phyloP scores from a whole-genome alignment of 2,888 invertebrate genomes.

The Amphipyra tragopoginis region DNA sequence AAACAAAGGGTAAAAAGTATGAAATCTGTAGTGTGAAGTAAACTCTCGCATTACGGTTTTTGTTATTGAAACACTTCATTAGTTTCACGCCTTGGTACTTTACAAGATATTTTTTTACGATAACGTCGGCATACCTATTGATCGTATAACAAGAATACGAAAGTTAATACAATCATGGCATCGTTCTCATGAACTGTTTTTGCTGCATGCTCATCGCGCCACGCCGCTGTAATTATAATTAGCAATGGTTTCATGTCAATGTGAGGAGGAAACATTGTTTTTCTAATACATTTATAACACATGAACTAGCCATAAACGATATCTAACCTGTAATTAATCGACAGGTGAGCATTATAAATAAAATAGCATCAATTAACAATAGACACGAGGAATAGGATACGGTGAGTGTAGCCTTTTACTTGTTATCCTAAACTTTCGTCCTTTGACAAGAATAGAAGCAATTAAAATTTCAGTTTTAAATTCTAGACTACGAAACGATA shows the following conservation, averaged over 20 bases:
- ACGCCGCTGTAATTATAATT: conserved; percentile 72
- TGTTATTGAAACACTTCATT: conserved; percentile 70
- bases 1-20: conserved; percentile 41
- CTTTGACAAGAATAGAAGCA: neutral
- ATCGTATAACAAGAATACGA: conserved; percentile 60
- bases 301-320: conserved; percentile 37
- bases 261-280: conserved; percentile 69
- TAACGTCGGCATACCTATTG: conserved; percentile 70
- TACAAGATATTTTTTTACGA: conserved; percentile 65
- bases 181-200: conserved; percentile 71
- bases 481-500: neutral
- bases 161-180: conserved; percentile 60
- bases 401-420: neutral
- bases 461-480: too few relatives aligned
- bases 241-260: conserved; percentile 70
- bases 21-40: conserved; percentile 40
- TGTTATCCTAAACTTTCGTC: conserved; percentile 2
- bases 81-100: conserved; percentile 66
- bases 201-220: conserved; percentile 65
- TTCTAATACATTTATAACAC: conserved; percentile 49
- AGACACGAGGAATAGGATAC: conserved; percentile 14
- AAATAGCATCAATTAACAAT: conserved; percentile 34
- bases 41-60: conserved; percentile 60
- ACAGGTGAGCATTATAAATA: conserved; percentile 38
- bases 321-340: conserved; percentile 34